phyloP scores from a whole-genome alignment of 2,113 vertebrate species.

The Myotis yumanensis region DNA sequence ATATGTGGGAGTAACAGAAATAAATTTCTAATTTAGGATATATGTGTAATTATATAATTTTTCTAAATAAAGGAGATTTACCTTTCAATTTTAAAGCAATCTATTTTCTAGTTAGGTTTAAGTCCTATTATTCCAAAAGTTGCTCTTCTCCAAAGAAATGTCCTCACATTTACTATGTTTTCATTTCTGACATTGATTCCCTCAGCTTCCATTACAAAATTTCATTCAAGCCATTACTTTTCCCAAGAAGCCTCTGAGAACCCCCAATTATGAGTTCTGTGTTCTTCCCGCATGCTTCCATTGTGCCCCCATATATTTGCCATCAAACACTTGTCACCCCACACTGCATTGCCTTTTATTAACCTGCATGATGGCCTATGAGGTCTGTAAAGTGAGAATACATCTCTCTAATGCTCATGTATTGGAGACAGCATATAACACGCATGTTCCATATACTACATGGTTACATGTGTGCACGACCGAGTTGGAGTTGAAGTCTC shows the following conservation, averaged over 20 bases:
- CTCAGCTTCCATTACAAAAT: neutral
- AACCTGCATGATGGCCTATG: neutral
- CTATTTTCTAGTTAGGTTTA: neutral
- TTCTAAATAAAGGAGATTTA: neutral
- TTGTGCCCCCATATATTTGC: neutral
- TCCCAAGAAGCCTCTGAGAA: neutral
- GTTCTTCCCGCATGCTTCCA: neutral
- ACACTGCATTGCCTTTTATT: neutral
- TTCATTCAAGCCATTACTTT: neutral
- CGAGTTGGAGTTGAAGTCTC: neutral
- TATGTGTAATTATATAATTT: neutral
- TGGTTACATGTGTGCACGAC: neutral
- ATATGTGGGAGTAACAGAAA: neutral
- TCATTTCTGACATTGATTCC: neutral
- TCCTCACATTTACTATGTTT: neutral
- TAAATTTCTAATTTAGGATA: neutral
- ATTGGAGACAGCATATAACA: neutral
- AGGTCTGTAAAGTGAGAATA: neutral
- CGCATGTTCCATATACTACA: rapidly evolving
- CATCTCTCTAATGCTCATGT: neutral
- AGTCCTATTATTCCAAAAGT: neutral
- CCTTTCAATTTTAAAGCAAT: neutral
- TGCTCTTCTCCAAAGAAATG: neutral
- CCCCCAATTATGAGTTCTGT: neutral
- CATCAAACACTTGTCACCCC: neutral